Evolutionary conservation across 1,140 invertebrate genomes (phyloP).

Genomic region (Venturia canescens): DNA sequence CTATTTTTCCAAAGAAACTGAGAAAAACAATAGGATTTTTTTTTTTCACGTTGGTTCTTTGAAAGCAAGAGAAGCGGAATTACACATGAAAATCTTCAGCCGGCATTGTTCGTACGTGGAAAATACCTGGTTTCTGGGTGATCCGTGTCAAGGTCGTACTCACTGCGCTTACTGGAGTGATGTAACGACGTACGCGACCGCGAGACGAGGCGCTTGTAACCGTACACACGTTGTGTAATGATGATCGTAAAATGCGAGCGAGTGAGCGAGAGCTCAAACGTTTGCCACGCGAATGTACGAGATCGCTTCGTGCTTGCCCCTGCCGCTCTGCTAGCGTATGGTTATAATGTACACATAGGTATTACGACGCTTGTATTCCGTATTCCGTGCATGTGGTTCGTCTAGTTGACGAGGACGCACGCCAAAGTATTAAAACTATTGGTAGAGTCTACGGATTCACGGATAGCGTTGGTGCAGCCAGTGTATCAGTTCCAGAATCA

Average conservation of each 20-base stretch:
- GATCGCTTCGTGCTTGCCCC: conserved; percentile 43
- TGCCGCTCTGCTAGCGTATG: neutral
- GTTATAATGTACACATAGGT: neutral
- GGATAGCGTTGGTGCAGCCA: neutral
- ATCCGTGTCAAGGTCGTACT: conserved; percentile 74
- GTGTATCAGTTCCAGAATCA: neutral
- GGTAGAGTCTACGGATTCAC: neutral
- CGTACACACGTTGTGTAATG: conserved; percentile 63
- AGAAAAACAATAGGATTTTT: no score
- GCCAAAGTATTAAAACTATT: conserved; percentile 22
- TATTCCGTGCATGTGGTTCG: conserved; percentile 25
- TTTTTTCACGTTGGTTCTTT: no score
- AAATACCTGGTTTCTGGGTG: conserved; percentile 39
- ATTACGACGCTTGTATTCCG: neutral
- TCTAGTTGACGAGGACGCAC: neutral
- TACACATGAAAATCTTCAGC: neutral
- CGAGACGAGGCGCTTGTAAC: conserved; percentile 35
- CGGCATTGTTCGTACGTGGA: neutral
- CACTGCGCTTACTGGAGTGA: neutral
- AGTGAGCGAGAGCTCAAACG: conserved; percentile 42
- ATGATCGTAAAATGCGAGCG: conserved; percentile 67
- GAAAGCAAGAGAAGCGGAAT: neutral
- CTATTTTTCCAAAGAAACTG: no score
- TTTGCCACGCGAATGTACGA: conserved; percentile 47
- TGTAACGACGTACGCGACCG: conserved; percentile 33